A percentile compares a stretch with the other conserved stretches of the same genome.
These are phyloP conservation scores for Hydra vulgaris DNA, from an alignment of 30 jellyfish, hydroid and myxozoan species.

Conservation along the genomic window DNA sequence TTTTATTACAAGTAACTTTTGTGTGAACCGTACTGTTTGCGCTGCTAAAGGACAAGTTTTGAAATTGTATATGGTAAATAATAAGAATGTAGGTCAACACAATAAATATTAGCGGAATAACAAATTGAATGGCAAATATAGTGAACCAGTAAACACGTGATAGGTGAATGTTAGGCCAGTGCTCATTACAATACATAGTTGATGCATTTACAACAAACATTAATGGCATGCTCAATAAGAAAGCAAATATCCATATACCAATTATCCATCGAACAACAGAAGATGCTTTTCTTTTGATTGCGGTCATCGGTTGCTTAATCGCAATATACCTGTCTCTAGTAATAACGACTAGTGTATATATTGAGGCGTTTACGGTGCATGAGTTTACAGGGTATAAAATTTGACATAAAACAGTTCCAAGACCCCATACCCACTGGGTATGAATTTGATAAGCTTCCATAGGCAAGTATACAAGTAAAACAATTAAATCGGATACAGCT, in stretches of 20 bases:
- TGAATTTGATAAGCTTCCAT: conserved; percentile 43
- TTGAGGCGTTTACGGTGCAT: conserved; percentile 59
- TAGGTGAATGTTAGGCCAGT: conserved; percentile 52
- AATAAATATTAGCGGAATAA: conserved; percentile 45
- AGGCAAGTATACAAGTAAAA: conserved; percentile 56
- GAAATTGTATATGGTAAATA: conserved; percentile 23
- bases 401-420: conserved; percentile 76
- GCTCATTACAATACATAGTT: conserved; percentile 45
- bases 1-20: neutral
- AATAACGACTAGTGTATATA: conserved; percentile 71
- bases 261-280: conserved; percentile 25
- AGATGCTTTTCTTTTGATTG: conserved; percentile 27
- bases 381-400: conserved; percentile 50
- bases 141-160: conserved; percentile 49
- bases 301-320: conserved; percentile 44
- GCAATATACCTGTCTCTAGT: conserved; percentile 79
- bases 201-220: conserved; percentile 40
- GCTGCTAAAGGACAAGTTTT: conserved; percentile 9
- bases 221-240: conserved; percentile 58
- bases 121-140: conserved; percentile 60
- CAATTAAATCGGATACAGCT: conserved; percentile 65
- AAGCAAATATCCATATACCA: conserved; percentile 52
- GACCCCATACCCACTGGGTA: conserved; percentile 56
- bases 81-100: conserved; percentile 52
- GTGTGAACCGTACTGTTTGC: neutral